Percentiles rank a stretch among this genome's conserved stretches.
These are phyloP conservation scores for Pseudococcus jackbeardsleyi DNA, from an alignment of 2,888 invertebrate species.

Conservation along the genomic window DNA sequence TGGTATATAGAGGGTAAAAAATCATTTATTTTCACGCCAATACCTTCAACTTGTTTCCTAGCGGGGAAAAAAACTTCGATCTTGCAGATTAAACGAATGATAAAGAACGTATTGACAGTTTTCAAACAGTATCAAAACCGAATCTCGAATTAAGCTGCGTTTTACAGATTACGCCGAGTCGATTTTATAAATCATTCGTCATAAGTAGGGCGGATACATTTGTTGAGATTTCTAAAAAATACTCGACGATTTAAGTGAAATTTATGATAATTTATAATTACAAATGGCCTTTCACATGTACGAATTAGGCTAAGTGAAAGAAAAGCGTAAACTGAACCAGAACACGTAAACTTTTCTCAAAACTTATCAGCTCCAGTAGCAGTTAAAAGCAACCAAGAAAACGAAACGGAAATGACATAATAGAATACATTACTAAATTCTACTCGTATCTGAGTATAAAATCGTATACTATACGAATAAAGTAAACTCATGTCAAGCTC, in stretches of 20 bases:
- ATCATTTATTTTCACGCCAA: not conserved
- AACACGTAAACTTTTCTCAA: slow-evolving; percentile 23
- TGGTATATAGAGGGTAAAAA: not conserved
- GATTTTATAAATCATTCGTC: not conserved
- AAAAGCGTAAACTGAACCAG: slow-evolving; percentile 34
- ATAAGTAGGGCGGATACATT: not conserved
- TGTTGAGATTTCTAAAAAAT: not conserved
- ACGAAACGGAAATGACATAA: slow-evolving; percentile 53
- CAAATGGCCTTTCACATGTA: not conserved
- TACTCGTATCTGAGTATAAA: not conserved
- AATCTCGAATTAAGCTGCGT: not conserved
- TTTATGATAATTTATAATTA: slow-evolving; percentile 33
- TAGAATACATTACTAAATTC: slow-evolving; percentile 52
- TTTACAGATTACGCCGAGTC: not conserved
- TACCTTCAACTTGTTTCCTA: no score
- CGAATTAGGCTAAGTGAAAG: slow-evolving; percentile 38
- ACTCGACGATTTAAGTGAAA: not conserved
- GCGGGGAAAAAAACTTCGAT: not conserved
- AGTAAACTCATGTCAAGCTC: slow-evolving; percentile 22
- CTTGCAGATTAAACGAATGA: not conserved
- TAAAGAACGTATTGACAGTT: not conserved
- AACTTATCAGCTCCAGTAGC: not conserved
- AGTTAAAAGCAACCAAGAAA: slow-evolving; percentile 44
- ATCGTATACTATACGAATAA: not conserved
- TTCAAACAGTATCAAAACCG: not conserved